Evolutionary conservation across 2,113 vertebrate genomes (phyloP).

Genomic region (Sphaerodactylus townsendi): DNA sequence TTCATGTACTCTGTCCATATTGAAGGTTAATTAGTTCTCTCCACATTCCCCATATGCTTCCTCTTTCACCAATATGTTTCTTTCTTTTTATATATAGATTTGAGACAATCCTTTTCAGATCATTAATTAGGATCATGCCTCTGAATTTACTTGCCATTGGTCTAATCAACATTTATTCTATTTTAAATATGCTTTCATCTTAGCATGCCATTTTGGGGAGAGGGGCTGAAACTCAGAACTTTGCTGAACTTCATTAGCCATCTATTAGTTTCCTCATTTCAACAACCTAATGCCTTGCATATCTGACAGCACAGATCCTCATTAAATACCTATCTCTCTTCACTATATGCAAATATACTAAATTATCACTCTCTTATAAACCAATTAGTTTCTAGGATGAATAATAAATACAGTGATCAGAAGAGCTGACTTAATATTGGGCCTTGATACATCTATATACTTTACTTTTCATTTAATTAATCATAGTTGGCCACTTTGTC

Average conservation of each 20-base stretch:
- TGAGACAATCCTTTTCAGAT: background rate
- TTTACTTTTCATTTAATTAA: background rate
- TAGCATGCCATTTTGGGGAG: background rate
- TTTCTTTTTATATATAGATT: background rate
- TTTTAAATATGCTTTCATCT: background rate
- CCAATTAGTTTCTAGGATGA: slow-evolving; percentile 26
- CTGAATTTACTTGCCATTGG: background rate
- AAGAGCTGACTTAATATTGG: background rate
- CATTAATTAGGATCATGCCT: background rate
- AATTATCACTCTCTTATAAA: background rate
- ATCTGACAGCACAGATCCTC: background rate
- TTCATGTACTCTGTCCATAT: background rate
- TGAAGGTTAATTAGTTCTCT: background rate
- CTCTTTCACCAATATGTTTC: background rate
- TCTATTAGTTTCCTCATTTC: background rate
- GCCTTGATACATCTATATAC: slow-evolving; percentile 1
- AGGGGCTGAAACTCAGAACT: background rate
- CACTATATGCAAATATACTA: slow-evolving; percentile 3
- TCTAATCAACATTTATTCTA: background rate
- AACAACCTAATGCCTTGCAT: background rate
- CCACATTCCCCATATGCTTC: background rate
- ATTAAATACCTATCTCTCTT: slow-evolving; percentile 8
- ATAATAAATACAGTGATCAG: slow-evolving; percentile 19
- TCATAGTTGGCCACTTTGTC: background rate
- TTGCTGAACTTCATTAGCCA: background rate